Evolutionary conservation across 2,113 vertebrate genomes (phyloP), one percentile per base, ranked within the genome.

Genomic region (Ciconia stormi): DNA sequence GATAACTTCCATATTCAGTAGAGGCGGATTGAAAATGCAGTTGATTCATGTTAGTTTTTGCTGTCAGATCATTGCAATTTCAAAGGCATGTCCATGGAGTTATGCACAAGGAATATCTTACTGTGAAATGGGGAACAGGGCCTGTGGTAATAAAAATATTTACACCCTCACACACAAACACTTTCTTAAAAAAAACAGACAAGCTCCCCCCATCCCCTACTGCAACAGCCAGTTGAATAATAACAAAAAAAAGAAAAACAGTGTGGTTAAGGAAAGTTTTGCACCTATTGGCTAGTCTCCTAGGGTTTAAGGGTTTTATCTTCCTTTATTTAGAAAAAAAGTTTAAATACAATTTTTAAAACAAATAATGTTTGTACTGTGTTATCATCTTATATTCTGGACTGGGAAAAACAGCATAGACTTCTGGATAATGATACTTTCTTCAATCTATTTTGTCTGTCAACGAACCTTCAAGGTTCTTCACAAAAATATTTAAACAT

Each of bases 141-240:
- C 17, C 53, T 44, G 47, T 27, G 44, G 56, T 74, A 87, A 95
- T 73, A 81, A 86, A 91, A 91, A 62, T 84, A 81, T 82, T 91
- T 92, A 25, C 50, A 63, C 38, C 2, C 12, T 0, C 15, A 14
- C 13, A 50, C 53, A 62, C 21, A 49, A 47, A 61, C 7, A 13
- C 7, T 55, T 59, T 52, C 38, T 56, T 66, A 16, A 82, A 89
- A 53, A 72, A 10, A 7, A 0, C 8, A 71, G 29, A 25, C 14
- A 72, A 67, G 2, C 1, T 56, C 5, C 2, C 5, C 4, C 13
- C 0, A 2, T 12, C 10, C 4, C 5, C 9, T 36, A 26, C n/a
- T 53, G 7, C 27, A 84, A 66, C 13, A 67, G 6, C 5, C 29
- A 70, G 17, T 66, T 65, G 62, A 73, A 63, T 32, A 84, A 46